A percentile compares a stretch with the other conserved stretches of the same genome.
Conservation (phyloP, 2,113 vertebrate genomes). For the Mormyrus iriodes region DNA sequence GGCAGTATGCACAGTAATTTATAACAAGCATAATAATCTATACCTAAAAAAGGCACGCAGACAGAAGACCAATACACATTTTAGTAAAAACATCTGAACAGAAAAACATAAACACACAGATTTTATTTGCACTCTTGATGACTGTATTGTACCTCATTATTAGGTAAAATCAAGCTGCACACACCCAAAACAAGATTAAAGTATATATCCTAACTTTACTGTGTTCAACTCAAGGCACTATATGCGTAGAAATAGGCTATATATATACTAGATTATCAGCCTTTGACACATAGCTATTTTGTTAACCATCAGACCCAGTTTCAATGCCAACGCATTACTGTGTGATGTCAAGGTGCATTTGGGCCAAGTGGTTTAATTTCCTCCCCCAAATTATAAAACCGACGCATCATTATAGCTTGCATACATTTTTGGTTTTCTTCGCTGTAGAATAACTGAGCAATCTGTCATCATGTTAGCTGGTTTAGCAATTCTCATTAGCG, state of each 20-base stretch:
- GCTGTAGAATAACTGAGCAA: neutral
- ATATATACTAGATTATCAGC: neutral
- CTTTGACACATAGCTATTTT: neutral
- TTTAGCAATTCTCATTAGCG: neutral
- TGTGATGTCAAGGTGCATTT: neutral
- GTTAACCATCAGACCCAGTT: neutral
- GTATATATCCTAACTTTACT: neutral
- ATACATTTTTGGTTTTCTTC: neutral
- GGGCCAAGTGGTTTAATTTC: neutral
- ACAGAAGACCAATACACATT: neutral
- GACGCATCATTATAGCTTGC: neutral
- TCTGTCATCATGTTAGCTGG: neutral
- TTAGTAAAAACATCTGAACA: neutral
- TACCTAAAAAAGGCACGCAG: neutral
- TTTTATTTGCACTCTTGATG: neutral
- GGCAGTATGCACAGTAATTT: neutral
- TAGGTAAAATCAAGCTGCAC: neutral
- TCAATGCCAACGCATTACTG: neutral
- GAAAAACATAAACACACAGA: neutral
- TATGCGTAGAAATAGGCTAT: neutral
- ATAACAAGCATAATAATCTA: neutral
- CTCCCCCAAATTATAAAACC: neutral
- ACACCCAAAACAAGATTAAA: neutral
- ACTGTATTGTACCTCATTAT: neutral
- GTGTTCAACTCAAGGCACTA: neutral